Evolutionary conservation across 2,113 vertebrate genomes (phyloP).

Genomic region (Cyprinodon tularosa): DNA sequence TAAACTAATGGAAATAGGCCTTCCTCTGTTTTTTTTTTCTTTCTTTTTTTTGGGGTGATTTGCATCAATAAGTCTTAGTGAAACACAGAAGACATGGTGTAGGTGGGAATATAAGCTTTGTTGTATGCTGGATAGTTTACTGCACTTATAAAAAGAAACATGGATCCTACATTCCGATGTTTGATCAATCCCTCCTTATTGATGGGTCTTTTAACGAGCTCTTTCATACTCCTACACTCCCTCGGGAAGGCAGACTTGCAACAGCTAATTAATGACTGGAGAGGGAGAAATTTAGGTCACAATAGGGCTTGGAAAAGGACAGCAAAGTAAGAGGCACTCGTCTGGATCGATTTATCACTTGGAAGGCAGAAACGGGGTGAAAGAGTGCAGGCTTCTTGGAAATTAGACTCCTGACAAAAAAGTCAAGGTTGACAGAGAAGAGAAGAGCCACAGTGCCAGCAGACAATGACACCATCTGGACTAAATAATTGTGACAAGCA

Average conservation of each 20-base stretch:
- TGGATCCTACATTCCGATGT: not conserved
- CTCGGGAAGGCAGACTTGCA: constrained; percentile 28
- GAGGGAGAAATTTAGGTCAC: constrained; percentile 55
- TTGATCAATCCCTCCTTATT: constrained; percentile 54
- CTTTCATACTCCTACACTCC: constrained; percentile 45
- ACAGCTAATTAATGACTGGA: constrained; percentile 68
- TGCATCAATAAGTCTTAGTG: not conserved
- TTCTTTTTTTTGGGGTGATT: not conserved
- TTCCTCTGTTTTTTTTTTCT: too few species aligned
- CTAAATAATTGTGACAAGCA: constrained; percentile 35
- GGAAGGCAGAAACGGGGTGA: constrained; percentile 17
- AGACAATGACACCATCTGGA: constrained; percentile 30
- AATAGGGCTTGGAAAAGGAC: constrained; percentile 21
- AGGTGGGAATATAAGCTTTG: constrained; percentile 4
- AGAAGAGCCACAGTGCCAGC: not conserved
- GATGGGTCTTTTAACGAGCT: constrained; percentile 60
- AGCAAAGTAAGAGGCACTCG: constrained; percentile 16
- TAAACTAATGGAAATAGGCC: not conserved
- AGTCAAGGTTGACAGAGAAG: constrained; percentile 23
- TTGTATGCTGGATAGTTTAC: constrained; percentile 27
- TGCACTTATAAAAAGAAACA: not conserved
- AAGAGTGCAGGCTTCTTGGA: constrained; percentile 35
- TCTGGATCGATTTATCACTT: constrained; percentile 53
- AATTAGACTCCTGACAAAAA: constrained; percentile 37
- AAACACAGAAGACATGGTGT: not conserved